A percentile compares a stretch with the other conserved stretches of the same genome.
These are phyloP conservation scores for Synanthedon andrenaeformis DNA, from an alignment of 2,888 invertebrate species.

Conservation along the genomic window DNA sequence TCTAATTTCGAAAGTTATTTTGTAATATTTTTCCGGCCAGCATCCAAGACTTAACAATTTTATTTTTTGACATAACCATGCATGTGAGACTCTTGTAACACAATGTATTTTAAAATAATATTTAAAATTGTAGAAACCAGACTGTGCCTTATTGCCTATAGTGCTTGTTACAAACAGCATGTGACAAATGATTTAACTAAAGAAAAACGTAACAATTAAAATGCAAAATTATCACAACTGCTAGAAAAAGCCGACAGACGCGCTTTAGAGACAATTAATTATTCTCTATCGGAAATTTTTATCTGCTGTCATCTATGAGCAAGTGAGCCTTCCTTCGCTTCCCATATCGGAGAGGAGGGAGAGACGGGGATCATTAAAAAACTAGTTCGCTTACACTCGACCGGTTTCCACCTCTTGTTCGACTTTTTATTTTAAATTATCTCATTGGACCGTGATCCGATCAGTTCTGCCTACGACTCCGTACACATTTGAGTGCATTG, in stretches of 20 bases:
- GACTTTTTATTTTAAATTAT: slow-evolving; percentile 10
- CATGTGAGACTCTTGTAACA: no score
- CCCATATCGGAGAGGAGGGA: not conserved
- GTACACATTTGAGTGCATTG: slow-evolving; percentile 9
- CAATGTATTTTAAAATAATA: no score
- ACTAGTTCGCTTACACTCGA: slow-evolving; percentile 34
- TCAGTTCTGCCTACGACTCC: slow-evolving; percentile 1
- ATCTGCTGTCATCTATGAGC: slow-evolving; percentile 52
- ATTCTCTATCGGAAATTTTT: slow-evolving; percentile 27
- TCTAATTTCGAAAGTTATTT: no score
- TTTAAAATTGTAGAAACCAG: no score
- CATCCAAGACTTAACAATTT: no score
- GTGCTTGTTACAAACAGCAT: no score
- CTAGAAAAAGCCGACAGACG: not conserved
- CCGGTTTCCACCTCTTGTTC: slow-evolving; percentile 16
- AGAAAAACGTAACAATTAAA: no score
- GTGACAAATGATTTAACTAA: no score
- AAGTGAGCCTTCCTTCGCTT: slow-evolving; percentile 22
- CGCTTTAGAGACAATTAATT: slow-evolving; percentile 18
- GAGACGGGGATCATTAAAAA: slow-evolving; percentile 38
- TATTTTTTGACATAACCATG: no score
- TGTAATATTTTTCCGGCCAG: no score
- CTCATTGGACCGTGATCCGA: slow-evolving; percentile 5
- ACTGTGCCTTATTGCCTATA: no score
- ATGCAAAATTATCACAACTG: not conserved